phyloP scores from a whole-genome alignment of 2,797 vertebrate species.

The Pyrocephalus nanus region DNA sequence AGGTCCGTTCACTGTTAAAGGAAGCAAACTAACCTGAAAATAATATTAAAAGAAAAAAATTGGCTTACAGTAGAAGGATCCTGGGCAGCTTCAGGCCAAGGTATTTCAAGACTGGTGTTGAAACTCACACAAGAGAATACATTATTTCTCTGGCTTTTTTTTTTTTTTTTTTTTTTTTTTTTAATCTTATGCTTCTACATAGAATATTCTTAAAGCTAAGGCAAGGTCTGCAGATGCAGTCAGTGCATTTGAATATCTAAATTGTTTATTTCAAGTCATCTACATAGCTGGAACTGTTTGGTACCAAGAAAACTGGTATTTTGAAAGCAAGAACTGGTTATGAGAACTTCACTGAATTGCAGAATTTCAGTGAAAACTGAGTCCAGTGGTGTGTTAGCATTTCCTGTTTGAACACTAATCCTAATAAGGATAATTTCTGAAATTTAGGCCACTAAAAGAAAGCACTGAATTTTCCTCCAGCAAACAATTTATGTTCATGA shows the following conservation, averaged over 20 bases:
- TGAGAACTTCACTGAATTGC: not conserved
- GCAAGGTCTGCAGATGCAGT: not conserved
- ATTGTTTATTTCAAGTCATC: not conserved
- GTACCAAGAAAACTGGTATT: not conserved
- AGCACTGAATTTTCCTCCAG: not conserved
- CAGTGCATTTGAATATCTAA: not conserved
- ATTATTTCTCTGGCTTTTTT: not conserved
- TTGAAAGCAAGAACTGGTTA: not conserved
- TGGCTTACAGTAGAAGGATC: not conserved
- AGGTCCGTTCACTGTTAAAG: not conserved
- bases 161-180: not conserved
- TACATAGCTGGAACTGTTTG: not conserved
- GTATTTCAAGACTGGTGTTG: not conserved
- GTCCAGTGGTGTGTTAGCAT: not conserved
- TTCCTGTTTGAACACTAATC: not conserved
- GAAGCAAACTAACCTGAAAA: not conserved
- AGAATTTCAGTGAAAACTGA: not conserved
- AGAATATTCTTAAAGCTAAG: not conserved
- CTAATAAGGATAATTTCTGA: not conserved
- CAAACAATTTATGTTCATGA: not conserved
- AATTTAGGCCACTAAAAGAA: not conserved
- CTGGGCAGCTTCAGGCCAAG: not conserved
- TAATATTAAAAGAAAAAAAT: not conserved
- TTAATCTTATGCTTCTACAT: not conserved
- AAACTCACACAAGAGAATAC: not conserved